Evolutionary conservation across 2,888 invertebrate species (phyloP), one percentile per base, ranked within the genome.

Genomic region (Hydrotaea cyrtoneurina): DNA sequence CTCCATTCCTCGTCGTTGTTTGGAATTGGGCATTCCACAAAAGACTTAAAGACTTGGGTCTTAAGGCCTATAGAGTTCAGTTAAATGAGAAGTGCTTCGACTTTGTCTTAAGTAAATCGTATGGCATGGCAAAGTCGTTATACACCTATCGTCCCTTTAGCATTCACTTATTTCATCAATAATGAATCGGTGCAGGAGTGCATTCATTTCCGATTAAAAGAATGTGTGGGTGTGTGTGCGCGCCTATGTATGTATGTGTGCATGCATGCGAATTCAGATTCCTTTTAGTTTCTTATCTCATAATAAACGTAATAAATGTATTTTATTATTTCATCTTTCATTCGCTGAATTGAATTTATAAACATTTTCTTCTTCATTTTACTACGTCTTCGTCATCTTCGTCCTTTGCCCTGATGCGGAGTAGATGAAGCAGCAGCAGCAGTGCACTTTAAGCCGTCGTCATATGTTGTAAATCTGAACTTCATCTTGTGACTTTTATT

Each of bases 391-490:
- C 31, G 31, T 15, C 31, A 11, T 76, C n/a, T 21, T 80, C n/a
- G 36, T 57, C 36, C 15, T 53, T 13, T 43, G 11, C 23, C 23
- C 8, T 17, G 23, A 21, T n/a, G 50, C 39, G 8, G 13, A 50
- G 66, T 66, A 19, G 11, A 0, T 21, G 43, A n/a, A 31, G 31
- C 31, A 4, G 31, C 66, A 66, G 36, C 17, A 39, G 64, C 31
- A n/a, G 23, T 21, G 69, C 69, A 69, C 39, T 62, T 46, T 57
- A 36, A 19, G 78, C 15, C 62, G 26, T 82, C 85, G 26, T 82
- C 85, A 82, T 82, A 77, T 85, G 85, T 82, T 82, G 79, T 82
- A 82, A 85, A 82, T 85, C 85, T 85, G 72, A 80, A 80, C 77
- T 82, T 50, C 78, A 57, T 84, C 80, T 78, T 75, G 76, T 82